Percentiles rank a stretch among this genome's conserved stretches.
Conservation (phyloP, 1,140 invertebrate species). For the Atta cephalotes region DNA sequence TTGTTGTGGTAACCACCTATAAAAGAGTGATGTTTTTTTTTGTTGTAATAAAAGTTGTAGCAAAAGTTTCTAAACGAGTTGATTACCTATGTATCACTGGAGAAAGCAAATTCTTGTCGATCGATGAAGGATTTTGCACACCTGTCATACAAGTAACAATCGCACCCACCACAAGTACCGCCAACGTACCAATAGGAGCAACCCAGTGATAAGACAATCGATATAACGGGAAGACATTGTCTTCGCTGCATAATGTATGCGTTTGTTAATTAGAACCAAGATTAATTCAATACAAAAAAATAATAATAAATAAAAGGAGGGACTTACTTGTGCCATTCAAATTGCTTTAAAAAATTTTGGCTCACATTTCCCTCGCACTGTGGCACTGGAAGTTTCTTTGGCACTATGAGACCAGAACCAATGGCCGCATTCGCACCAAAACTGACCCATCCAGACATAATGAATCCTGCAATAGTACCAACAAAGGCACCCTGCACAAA, state of each 20-base stretch:
- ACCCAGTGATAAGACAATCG: constrained; percentile 92
- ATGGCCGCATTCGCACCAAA: constrained; percentile 81
- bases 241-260: constrained; percentile 78
- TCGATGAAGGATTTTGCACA: constrained; percentile 85
- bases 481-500: constrained; percentile 81
- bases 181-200: constrained; percentile 89
- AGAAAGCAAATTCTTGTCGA: constrained; percentile 88
- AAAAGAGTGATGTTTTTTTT: constrained; percentile 8
- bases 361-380: constrained; percentile 80
- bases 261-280: background rate
- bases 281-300: background rate
- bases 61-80: constrained; percentile 1
- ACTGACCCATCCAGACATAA: constrained; percentile 81
- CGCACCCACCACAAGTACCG: constrained; percentile 89
- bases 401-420: constrained; percentile 75
- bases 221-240: constrained; percentile 89
- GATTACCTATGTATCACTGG: constrained; percentile 87
- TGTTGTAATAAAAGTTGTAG: background rate
- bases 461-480: constrained; percentile 80
- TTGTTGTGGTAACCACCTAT: constrained; percentile 60
- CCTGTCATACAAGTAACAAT: constrained; percentile 90
- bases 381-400: constrained; percentile 81
- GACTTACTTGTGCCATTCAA: constrained; percentile 78
- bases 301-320: background rate
- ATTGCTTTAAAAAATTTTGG: constrained; percentile 79